Conservation (phyloP, 2,113 vertebrate species). For the Cisticola juncidis region DNA sequence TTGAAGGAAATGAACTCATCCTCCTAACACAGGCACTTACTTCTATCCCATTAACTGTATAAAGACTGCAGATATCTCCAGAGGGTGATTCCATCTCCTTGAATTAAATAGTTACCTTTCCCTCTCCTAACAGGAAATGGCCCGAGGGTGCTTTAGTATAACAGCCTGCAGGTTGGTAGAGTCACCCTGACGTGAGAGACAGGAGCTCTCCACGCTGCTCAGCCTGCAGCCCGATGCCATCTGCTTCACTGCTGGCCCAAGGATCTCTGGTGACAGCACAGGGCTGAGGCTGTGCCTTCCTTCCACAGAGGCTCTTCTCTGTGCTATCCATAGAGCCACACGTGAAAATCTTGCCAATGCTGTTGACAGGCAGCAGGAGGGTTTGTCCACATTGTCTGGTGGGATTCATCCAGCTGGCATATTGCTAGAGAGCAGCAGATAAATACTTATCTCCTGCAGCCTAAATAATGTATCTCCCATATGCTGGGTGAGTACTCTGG, state of each 20-base stretch:
- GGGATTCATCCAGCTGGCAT: background rate
- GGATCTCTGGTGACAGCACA: fast-evolving
- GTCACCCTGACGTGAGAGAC: background rate
- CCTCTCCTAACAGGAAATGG: background rate
- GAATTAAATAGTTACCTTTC: background rate
- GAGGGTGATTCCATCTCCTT: background rate
- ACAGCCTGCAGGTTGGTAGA: background rate
- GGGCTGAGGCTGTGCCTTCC: background rate
- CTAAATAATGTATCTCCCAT: background rate
- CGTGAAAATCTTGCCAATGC: background rate
- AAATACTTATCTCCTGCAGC: background rate
- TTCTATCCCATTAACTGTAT: background rate
- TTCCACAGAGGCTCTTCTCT: background rate
- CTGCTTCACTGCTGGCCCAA: background rate
- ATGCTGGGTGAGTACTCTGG: background rate
- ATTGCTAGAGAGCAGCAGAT: background rate
- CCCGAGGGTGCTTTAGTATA: background rate
- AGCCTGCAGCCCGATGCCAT: background rate
- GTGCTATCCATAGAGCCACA: background rate
- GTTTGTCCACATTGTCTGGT: background rate
- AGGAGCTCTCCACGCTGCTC: fast-evolving
- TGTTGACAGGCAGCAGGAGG: background rate
- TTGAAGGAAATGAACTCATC: background rate
- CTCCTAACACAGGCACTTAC: background rate
- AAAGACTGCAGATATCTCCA: background rate